phyloP scores from a whole-genome alignment of 1,140 invertebrate genomes.

The Drosophila ambigua region DNA sequence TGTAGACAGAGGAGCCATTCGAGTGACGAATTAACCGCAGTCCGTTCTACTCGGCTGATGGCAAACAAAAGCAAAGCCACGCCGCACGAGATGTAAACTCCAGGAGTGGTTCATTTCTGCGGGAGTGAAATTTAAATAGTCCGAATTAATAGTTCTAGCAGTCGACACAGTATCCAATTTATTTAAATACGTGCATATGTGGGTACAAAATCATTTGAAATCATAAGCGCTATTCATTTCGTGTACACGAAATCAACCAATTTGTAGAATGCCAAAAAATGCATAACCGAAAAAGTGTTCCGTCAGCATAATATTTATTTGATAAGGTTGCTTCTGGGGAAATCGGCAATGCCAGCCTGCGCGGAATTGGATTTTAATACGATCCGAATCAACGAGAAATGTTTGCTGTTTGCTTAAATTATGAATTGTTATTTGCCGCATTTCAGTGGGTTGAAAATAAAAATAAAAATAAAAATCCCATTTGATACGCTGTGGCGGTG shows the following conservation, averaged over 20 bases:
- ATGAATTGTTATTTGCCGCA: constrained; percentile 41
- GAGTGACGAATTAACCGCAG: constrained; percentile 18
- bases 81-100: too few relatives aligned
- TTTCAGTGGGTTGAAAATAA: constrained; percentile 38
- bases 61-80: too few relatives aligned
- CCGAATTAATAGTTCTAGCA: too few relatives aligned
- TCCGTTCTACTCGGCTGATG: neutral
- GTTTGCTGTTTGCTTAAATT: constrained; percentile 42
- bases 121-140: too few relatives aligned
- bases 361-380: too few relatives aligned
- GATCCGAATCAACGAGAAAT: neutral
- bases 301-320: constrained; percentile 26
- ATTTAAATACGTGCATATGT: too few relatives aligned
- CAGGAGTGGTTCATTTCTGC: too few relatives aligned
- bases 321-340: constrained; percentile 4
- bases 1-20: neutral
- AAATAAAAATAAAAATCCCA: constrained; percentile 25
- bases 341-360: too few relatives aligned
- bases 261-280: neutral
- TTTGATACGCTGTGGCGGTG: neutral
- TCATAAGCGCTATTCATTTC: neutral
- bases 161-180: too few relatives aligned
- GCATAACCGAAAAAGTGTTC: too few relatives aligned
- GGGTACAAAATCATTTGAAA: too few relatives aligned
- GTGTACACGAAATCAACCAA: too few relatives aligned